Evolutionary conservation across 2,113 vertebrate genomes (phyloP), one percentile per base, ranked within the genome.

Genomic region (Xerus inauris): DNA sequence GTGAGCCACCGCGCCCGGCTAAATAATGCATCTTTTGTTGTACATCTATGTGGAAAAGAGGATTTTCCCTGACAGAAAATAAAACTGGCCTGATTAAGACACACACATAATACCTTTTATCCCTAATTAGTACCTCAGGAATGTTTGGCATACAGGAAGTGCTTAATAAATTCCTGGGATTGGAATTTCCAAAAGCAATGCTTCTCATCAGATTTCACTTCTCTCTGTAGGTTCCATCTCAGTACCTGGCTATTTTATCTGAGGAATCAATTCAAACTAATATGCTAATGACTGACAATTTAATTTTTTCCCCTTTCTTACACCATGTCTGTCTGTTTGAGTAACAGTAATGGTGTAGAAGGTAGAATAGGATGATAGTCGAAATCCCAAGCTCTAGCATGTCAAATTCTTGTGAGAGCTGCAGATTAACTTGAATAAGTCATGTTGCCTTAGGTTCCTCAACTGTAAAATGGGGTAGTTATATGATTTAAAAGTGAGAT

Each of bases 21-120:
- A 94, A 96, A 69, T 89, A 96, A 81, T 92, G 47, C 40, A 16
- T 89, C 71, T 89, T 94, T 80, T 95, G n/a, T 49, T 80, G 42
- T 51, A 72, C 17, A 64, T 22, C 8, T 19, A 59, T 84, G n/a
- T 83, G 35, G 73, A 16, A 93, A 93, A 93, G 49, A 69, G 17
- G 17, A 1, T 49, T 95, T 96, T 89, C 38, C n/a, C 19, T 42
- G n/a, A 26, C 3, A 40, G 72, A 84, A 94, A 92, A 93, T 92
- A 79, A 81, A 80, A 84, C 19, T 81, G 20, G 5, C 35, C 42
- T 92, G 54, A 51, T 42, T 87, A 28, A 87, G 49, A 81, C 10
- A 92, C 71, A 92, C 0, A 0, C 30, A 88, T 24, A 86, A 65
- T 49, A 38, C 7, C 35, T 2, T 77, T 20, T 40, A 64, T 90